Conservation (phyloP, 1,140 invertebrate genomes). For the Lucilia sericata region DNA sequence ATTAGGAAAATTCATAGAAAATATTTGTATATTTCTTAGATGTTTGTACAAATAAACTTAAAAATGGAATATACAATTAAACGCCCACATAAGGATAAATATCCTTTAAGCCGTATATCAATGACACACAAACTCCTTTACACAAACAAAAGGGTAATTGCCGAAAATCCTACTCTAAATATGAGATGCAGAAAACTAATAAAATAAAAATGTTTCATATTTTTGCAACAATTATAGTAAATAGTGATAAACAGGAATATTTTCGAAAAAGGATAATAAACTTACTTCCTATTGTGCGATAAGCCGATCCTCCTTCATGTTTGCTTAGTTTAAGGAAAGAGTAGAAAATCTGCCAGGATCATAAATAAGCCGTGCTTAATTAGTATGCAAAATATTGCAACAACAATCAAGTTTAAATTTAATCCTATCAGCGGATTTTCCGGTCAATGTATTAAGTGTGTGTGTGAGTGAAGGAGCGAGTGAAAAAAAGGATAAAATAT, state of each 20-base stretch:
- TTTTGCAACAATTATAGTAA: neutral
- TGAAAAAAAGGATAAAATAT: conserved; percentile 9
- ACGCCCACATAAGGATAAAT: conserved; percentile 33
- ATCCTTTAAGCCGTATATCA: conserved; percentile 28
- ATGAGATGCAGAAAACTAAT: neutral
- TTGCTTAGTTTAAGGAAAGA: neutral
- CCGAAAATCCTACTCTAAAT: conserved; percentile 31
- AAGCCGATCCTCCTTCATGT: neutral
- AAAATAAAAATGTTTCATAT: conserved; percentile 8
- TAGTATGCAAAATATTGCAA: conserved; percentile 47
- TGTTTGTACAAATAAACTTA: conserved; percentile 10
- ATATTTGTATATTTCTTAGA: neutral
- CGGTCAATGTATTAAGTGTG: neutral
- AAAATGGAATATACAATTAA: conserved; percentile 37
- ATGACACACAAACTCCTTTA: conserved; percentile 3
- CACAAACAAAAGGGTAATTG: conserved; percentile 39
- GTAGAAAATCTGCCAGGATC: conserved; percentile 22
- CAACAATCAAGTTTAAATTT: neutral
- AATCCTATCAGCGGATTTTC: conserved; percentile 45
- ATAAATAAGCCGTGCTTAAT: conserved; percentile 40
- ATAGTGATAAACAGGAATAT: neutral
- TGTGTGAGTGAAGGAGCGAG: neutral
- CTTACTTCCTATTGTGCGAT: conserved; percentile 37
- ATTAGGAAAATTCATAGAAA: neutral
- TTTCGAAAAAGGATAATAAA: conserved; percentile 9